Base-by-base conservation (phyloP, 2,888 invertebrate genomes). In the Hanleya hanleyi region DNA sequence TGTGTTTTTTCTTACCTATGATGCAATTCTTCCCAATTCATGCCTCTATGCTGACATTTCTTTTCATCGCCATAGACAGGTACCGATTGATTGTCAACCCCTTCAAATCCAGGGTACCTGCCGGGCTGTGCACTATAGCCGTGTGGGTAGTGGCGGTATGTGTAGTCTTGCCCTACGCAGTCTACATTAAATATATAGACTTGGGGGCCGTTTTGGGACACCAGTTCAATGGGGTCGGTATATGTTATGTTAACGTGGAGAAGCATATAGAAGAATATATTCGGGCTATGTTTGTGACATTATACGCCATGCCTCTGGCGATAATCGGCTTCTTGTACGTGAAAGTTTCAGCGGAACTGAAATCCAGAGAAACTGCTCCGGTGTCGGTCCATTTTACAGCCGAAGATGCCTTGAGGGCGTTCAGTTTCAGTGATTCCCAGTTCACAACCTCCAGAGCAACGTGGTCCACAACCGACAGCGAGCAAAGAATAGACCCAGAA, bases 1-100 rank as follows among this genome's bases (percentile, higher is more conserved):
- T 95, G 75, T 95, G 95, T 90, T 94, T 93, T 86, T 94, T 94
- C 85, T 86, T 94, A 79, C 95, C 95, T 0, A 94, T 95, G 93
- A 86, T 95, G 81, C 95, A 95, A 92, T 94, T 94, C 85, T 93
- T 94, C 80, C 94, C 94, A 1, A 89, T 94, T 69, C 94, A 95
- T 86, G 94, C 94, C 67, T 93, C 93, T 29, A 94, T 94, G 91
- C 91, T 95, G 87, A 94, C 94, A 38, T 94, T 94, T 84, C 90
- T 94, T 33, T 90, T 94, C 82, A 93, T 94, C 78, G 94, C 94
- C 32, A 93, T 93, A 89, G 94, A 95, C 89, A 91, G 95, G 76
- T 94, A 93, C 90, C 92, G 94, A 65, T 92, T 93, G 84, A 91
- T 94, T 33, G 92, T 93, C 73, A 92, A 94, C 87, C 94, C 94